A percentile compares a stretch with the other conserved stretches of the same genome.
Evolutionary conservation across 2,888 invertebrate genomes (phyloP).

Genomic region (Sepioteuthis lessoniana): DNA sequence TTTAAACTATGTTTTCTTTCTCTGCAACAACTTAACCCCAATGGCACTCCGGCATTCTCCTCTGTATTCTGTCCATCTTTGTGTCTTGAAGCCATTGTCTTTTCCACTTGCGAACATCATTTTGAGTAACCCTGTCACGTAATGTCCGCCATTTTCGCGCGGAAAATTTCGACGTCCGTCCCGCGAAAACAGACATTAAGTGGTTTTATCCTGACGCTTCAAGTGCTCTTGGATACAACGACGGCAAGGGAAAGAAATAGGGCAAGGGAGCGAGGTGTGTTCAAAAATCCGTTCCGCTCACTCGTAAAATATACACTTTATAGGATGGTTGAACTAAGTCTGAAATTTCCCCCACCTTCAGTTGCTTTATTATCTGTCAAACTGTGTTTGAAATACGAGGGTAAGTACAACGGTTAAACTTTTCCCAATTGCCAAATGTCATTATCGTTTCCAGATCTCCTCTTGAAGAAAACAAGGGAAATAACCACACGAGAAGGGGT

Average conservation of each 20-base stretch:
- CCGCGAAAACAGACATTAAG: conserved; percentile 33
- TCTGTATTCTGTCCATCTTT: neutral
- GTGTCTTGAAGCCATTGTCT: neutral
- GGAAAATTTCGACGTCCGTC: neutral
- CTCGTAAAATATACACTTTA: neutral
- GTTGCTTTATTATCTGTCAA: conserved; percentile 2
- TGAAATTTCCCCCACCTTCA: neutral
- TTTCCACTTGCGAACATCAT: neutral
- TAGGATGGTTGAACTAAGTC: neutral
- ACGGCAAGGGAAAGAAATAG: neutral
- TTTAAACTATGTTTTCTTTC: neutral
- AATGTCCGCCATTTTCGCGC: conserved; percentile 16
- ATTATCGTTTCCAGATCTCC: neutral
- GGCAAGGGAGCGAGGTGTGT: neutral
- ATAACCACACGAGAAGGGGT: no score
- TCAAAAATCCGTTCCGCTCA: neutral
- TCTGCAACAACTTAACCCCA: neutral
- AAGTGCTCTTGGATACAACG: neutral
- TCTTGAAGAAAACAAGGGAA: neutral
- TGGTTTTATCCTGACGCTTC: conserved; percentile 1
- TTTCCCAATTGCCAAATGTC: neutral
- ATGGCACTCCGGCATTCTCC: neutral
- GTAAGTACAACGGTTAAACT: neutral
- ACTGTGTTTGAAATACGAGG: neutral
- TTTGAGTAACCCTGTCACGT: conserved; percentile 21